Evolutionary conservation across 2,797 vertebrate genomes (phyloP).

Genomic region (Danio jaintianensis): DNA sequence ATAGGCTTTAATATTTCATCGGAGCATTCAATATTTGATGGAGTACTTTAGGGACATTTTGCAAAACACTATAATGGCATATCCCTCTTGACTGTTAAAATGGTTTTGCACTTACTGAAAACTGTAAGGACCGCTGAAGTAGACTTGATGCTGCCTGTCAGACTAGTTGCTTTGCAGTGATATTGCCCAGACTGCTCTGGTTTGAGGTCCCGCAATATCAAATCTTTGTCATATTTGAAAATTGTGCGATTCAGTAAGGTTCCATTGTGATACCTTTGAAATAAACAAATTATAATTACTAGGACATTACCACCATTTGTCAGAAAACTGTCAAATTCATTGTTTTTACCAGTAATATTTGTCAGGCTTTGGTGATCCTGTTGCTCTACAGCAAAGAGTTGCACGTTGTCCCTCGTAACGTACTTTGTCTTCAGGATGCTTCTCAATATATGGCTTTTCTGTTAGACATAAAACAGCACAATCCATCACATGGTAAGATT

Average conservation of each 20-base stretch:
- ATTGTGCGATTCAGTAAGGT: conserved; percentile 83
- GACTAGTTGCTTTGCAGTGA: conserved; percentile 90
- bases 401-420: conserved; percentile 86
- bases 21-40: conserved; percentile 12
- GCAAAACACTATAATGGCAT: conserved; percentile 26
- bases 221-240: conserved; percentile 79
- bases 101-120: conserved; percentile 79
- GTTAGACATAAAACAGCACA: conserved; percentile 57
- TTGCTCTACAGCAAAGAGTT: conserved; percentile 90
- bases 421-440: conserved; percentile 89
- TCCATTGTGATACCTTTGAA: conserved; percentile 93
- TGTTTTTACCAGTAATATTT: conserved; percentile 92
- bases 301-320: neutral
- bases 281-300: conserved; percentile 10
- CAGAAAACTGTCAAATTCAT: neutral
- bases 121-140: conserved; percentile 82
- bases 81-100: conserved; percentile 16
- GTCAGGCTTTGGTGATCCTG: conserved; percentile 84
- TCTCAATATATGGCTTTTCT: conserved; percentile 93
- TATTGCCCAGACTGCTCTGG: conserved; percentile 84
- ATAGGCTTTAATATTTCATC: conserved; percentile 17
- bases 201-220: conserved; percentile 80
- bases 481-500: neutral
- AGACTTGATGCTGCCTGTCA: conserved; percentile 86
- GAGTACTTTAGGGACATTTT: conserved; percentile 17